These are phyloP conservation scores for Macrophya annulata DNA, from an alignment of 2,888 invertebrate species.

Conservation along the genomic window DNA sequence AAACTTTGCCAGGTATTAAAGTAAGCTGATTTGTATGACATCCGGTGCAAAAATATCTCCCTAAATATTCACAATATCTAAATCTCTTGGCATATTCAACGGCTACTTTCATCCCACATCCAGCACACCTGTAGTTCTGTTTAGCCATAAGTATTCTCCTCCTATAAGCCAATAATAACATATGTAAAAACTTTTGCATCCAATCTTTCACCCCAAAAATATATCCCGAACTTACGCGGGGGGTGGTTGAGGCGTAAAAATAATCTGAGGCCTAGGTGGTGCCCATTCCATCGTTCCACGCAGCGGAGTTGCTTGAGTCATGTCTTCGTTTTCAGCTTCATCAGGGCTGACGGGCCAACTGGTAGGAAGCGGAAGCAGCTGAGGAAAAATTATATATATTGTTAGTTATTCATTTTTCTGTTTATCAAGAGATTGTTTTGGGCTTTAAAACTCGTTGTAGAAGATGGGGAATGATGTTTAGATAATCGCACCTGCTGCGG, in stretches of 20 bases:
- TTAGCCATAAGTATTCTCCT: constrained; percentile 84
- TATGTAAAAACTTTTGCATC: neutral
- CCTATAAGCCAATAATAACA: constrained; percentile 78
- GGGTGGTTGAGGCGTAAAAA: constrained; percentile 88
- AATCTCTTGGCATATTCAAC: constrained; percentile 87
- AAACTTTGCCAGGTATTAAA: constrained; percentile 86
- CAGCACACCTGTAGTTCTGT: constrained; percentile 91
- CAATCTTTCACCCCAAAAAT: neutral
- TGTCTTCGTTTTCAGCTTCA: constrained; percentile 79
- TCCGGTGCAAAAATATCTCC: constrained; percentile 92
- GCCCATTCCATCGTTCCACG: constrained; percentile 92
- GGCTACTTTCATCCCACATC: constrained; percentile 91
- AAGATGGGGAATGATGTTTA: neutral
- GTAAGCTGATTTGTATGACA: constrained; percentile 91
- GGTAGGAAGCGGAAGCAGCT: constrained; percentile 88
- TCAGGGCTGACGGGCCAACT: constrained; percentile 87
- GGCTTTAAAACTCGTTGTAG: neutral
- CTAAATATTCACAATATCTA: constrained; percentile 91
- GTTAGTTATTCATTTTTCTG: neutral
- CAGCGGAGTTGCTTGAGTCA: constrained; percentile 80
- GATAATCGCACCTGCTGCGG: constrained; percentile 83
- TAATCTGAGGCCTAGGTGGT: constrained; percentile 91
- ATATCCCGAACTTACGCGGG: constrained; percentile 82
- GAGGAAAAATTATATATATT: constrained; percentile 10
- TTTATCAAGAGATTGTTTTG: neutral